These are phyloP conservation scores for Griposia aprilina DNA, from an alignment of 2,888 invertebrate species.

Conservation along the genomic window DNA sequence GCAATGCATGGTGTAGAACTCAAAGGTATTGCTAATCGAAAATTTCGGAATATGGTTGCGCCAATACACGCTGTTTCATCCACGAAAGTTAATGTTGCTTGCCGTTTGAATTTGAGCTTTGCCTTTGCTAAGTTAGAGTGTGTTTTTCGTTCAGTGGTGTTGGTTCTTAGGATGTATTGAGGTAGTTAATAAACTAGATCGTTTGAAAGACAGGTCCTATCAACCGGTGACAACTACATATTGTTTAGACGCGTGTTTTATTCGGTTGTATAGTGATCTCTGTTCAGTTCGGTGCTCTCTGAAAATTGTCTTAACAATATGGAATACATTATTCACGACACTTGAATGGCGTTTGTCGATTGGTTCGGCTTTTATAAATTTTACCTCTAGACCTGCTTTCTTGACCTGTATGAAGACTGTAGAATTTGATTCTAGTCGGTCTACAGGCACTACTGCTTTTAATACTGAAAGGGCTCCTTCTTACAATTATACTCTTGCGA, in stretches of 20 bases:
- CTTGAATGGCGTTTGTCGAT: slow-evolving; percentile 69
- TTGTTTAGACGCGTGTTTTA: slow-evolving; percentile 86
- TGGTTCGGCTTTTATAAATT: slow-evolving; percentile 54
- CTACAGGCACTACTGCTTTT: background rate
- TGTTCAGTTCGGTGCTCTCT: slow-evolving; percentile 80
- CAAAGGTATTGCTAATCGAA: slow-evolving; percentile 42
- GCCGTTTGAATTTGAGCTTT: slow-evolving; percentile 37
- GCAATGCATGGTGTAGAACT: slow-evolving; percentile 62
- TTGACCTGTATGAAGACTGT: background rate
- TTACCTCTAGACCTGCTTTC: slow-evolving; percentile 33
- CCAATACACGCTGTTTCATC: slow-evolving; percentile 46
- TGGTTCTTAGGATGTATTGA: slow-evolving; percentile 31
- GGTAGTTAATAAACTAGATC: slow-evolving; percentile 73
- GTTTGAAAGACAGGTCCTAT: slow-evolving; percentile 90
- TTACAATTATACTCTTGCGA: background rate
- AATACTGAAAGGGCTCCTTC: background rate
- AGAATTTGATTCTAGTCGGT: background rate
- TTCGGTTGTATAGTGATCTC: slow-evolving; percentile 84
- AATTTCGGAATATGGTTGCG: slow-evolving; percentile 64
- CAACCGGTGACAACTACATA: slow-evolving; percentile 89
- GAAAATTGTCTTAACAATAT: slow-evolving; percentile 82
- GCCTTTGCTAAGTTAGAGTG: fast-evolving
- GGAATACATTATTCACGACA: slow-evolving; percentile 77
- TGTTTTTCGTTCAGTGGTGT: slow-evolving; percentile 20
- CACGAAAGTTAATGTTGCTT: slow-evolving; percentile 52